A percentile compares a stretch with the other conserved stretches of the same genome.
These are phyloP conservation scores for Drosophila eohydei DNA, from an alignment of 2,888 invertebrate genomes.

Conservation along the genomic window DNA sequence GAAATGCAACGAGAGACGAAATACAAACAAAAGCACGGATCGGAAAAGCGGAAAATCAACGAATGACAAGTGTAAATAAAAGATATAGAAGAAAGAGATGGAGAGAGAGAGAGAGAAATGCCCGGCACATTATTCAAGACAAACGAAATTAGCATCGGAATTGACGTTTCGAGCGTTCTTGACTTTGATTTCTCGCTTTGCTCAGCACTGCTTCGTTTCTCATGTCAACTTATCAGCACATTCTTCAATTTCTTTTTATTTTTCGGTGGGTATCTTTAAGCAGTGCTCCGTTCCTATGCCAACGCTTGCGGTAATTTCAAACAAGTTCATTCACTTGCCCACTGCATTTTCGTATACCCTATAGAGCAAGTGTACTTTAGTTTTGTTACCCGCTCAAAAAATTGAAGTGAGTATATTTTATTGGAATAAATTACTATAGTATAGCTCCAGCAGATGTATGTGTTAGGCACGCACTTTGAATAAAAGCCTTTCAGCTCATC, in stretches of 20 bases:
- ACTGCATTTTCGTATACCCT: background rate
- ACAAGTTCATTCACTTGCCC: constrained; percentile 75
- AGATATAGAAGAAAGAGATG: constrained; percentile 11
- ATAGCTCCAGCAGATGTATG: no score
- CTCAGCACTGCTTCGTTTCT: constrained; percentile 30
- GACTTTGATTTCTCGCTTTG: constrained; percentile 66
- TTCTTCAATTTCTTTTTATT: constrained; percentile 30
- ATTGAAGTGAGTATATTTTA: no score
- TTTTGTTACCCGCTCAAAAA: background rate
- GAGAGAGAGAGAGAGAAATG: constrained; percentile 1
- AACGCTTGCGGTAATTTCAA: constrained; percentile 54
- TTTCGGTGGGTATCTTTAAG: constrained; percentile 19
- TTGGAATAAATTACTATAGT: background rate
- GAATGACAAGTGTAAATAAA: constrained; percentile 17
- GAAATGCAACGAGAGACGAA: constrained; percentile 52
- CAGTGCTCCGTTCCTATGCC: constrained; percentile 10
- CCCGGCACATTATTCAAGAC: constrained; percentile 28
- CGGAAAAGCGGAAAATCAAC: constrained; percentile 22
- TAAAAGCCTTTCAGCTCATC: no score
- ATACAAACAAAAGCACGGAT: constrained; percentile 23
- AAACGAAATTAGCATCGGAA: constrained; percentile 53
- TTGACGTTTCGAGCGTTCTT: constrained; percentile 58
- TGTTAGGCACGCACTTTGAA: no score
- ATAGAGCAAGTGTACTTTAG: background rate
- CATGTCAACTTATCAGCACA: constrained; percentile 53